Percentiles rank a stretch among this genome's conserved stretches.
phyloP scores from a whole-genome alignment of 2,113 vertebrate genomes.

The Romanogobio albipinnatus region DNA sequence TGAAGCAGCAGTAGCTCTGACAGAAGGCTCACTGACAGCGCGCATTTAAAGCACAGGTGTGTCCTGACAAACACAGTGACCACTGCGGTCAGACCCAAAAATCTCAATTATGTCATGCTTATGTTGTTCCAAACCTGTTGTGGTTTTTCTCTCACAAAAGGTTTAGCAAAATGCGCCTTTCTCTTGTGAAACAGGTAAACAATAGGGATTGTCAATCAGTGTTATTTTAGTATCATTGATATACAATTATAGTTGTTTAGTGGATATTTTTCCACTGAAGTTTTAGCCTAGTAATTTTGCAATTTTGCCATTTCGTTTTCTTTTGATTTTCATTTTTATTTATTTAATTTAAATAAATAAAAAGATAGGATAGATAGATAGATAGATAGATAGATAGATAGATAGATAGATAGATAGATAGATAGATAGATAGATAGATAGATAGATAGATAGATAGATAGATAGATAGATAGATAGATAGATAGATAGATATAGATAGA shows the following conservation, averaged over 20 bases:
- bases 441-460: too few relatives aligned
- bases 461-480: too few relatives aligned
- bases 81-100: neutral
- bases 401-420: too few relatives aligned
- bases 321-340: neutral
- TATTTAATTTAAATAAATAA: too few relatives aligned
- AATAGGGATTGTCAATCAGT: neutral
- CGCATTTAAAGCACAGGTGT: neutral
- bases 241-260: neutral
- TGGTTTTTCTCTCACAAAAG: neutral
- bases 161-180: neutral
- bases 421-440: too few relatives aligned
- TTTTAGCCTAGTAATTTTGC: neutral
- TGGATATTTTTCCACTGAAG: too few relatives aligned
- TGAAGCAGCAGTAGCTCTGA: constrained; percentile 21
- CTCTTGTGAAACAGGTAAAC: neutral
- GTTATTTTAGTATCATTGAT: neutral
- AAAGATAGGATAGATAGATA: too few relatives aligned
- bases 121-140: neutral
- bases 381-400: too few relatives aligned
- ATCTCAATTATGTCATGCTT: neutral
- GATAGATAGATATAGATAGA: too few relatives aligned
- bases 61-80: neutral
- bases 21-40: constrained; percentile 5
- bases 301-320: neutral